These are phyloP conservation scores for Lepidurus arcticus DNA, from an alignment of 1,140 invertebrate genomes.

Conservation along the genomic window DNA sequence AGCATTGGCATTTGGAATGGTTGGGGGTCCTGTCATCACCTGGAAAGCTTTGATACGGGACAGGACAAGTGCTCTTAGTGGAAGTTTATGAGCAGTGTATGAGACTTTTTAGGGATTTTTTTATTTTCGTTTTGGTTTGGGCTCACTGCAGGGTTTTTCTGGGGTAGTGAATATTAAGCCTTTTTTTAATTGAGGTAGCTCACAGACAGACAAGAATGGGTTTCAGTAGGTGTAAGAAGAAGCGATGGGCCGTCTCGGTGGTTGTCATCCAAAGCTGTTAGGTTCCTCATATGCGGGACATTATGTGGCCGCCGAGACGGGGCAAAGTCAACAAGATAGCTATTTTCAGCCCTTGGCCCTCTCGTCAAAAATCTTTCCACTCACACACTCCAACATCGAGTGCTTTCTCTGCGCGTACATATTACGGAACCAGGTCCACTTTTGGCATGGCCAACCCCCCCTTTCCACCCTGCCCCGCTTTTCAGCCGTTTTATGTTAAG, in stretches of 20 bases:
- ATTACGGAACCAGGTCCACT: neutral
- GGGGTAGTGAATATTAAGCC: neutral
- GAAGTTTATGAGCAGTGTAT: constrained; percentile 3
- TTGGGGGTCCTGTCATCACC: neutral
- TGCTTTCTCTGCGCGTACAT: neutral
- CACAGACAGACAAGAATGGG: constrained; percentile 9
- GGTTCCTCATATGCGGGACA: constrained; percentile 18
- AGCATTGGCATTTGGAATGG: no score
- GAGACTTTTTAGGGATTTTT: neutral
- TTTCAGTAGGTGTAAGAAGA: neutral
- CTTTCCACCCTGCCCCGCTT: neutral
- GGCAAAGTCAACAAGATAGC: constrained; percentile 6
- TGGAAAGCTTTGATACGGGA: neutral
- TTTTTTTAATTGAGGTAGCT: neutral
- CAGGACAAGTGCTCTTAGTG: neutral
- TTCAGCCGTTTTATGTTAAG: constrained; percentile 19
- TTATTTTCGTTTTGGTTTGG: neutral
- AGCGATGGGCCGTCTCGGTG: constrained; percentile 1
- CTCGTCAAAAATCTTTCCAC: constrained; percentile 2
- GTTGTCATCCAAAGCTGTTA: constrained; percentile 14
- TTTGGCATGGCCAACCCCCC: neutral
- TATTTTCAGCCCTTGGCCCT: neutral
- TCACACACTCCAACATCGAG: neutral
- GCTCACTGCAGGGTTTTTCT: neutral
- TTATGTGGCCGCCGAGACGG: constrained; percentile 13